A percentile compares a stretch with the other conserved stretches of the same genome.
These are phyloP conservation scores for Grapholita molesta DNA, from an alignment of 1,140 invertebrate species.

Conservation along the genomic window DNA sequence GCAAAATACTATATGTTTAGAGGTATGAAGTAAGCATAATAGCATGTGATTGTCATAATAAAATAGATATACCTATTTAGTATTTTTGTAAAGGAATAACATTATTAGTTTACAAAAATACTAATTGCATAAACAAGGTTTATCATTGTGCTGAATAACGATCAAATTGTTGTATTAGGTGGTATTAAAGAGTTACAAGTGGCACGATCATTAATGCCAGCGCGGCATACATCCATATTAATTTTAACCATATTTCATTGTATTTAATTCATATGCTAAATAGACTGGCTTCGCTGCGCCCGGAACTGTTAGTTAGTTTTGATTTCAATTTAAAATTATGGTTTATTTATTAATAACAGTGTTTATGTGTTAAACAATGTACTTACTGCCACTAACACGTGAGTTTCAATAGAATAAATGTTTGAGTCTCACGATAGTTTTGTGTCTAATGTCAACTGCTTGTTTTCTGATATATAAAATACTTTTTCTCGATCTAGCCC, in stretches of 20 bases:
- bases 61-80: too few relatives aligned
- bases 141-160: background rate
- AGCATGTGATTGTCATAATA: too few relatives aligned
- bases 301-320: conserved; percentile 19
- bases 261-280: conserved; percentile 75
- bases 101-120: too few relatives aligned
- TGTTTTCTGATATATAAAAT: too few relatives aligned
- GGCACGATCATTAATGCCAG: conserved; percentile 43
- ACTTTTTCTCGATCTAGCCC: too few relatives aligned
- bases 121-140: too few relatives aligned
- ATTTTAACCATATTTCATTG: conserved; percentile 73
- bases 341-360: background rate
- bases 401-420: too few relatives aligned
- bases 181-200: conserved; percentile 21
- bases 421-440: too few relatives aligned
- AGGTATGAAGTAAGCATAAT: too few relatives aligned
- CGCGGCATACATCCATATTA: conserved; percentile 71
- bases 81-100: too few relatives aligned
- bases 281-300: conserved; percentile 29
- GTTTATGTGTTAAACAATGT: background rate
- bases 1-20: too few relatives aligned
- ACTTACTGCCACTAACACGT: background rate
- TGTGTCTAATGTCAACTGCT: too few relatives aligned
- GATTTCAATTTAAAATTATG: conserved; percentile 15
- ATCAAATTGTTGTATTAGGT: background rate